These are phyloP conservation scores for Steromphala cineraria DNA, from an alignment of 2,888 invertebrate genomes.

Conservation along the genomic window DNA sequence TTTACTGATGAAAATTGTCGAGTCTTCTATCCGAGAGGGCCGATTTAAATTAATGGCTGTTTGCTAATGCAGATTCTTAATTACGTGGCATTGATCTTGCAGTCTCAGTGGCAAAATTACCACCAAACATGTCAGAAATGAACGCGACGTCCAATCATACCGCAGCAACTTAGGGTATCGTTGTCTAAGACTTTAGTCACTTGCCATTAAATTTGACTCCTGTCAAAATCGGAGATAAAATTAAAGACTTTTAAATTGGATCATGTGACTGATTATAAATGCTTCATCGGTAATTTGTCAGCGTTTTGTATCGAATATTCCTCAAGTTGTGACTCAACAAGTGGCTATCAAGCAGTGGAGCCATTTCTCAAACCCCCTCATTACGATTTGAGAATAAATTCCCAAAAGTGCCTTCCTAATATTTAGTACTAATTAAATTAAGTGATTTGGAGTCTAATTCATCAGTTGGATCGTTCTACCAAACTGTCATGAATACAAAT, in stretches of 20 bases:
- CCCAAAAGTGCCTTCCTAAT: too few relatives aligned
- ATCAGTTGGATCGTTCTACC: not conserved
- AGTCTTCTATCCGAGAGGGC: not conserved
- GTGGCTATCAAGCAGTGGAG: too few relatives aligned
- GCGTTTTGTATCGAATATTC: too few relatives aligned
- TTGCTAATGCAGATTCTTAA: conserved; percentile 8
- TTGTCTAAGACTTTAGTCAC: too few relatives aligned
- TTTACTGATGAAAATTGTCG: not conserved
- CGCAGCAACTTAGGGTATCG: not conserved
- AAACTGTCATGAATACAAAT: not conserved
- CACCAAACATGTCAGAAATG: not conserved
- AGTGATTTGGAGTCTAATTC: not conserved
- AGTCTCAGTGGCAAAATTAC: not conserved
- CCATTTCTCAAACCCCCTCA: too few relatives aligned
- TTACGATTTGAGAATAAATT: too few relatives aligned
- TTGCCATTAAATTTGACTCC: too few relatives aligned
- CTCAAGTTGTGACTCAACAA: too few relatives aligned
- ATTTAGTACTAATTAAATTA: not conserved
- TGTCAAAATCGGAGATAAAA: too few relatives aligned
- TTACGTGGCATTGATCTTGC: not conserved
- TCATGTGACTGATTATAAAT: too few relatives aligned
- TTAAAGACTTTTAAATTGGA: too few relatives aligned
- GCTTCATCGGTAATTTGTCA: too few relatives aligned
- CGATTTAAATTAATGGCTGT: conserved; percentile 2
- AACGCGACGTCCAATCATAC: not conserved